A percentile compares a stretch with the other conserved stretches of the same genome.
Evolutionary conservation across 2,888 invertebrate species (phyloP).

Genomic region (Lochmaea capreae): DNA sequence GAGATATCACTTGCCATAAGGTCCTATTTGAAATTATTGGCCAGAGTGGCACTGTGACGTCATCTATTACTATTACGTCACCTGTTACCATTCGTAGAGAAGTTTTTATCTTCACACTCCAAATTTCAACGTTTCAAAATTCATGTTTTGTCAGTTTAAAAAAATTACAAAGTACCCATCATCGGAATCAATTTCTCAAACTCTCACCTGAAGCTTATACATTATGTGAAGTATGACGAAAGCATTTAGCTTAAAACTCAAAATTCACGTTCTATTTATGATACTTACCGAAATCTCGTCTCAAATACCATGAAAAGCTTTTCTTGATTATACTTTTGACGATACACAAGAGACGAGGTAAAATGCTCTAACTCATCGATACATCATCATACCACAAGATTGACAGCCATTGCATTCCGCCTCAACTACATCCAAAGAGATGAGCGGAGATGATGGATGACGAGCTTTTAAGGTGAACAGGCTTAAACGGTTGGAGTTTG

Average conservation of each 20-base stretch:
- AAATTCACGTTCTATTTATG: neutral
- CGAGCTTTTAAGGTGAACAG: constrained; percentile 15
- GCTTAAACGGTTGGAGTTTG: constrained; percentile 17
- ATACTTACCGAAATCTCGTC: neutral
- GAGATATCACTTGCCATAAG: too few relatives aligned
- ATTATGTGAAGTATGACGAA: neutral
- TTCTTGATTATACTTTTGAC: constrained; percentile 12
- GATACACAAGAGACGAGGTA: constrained; percentile 4
- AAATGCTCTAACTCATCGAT: constrained; percentile 20
- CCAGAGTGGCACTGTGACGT: too few relatives aligned
- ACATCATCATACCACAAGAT: constrained; percentile 17
- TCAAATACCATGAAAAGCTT: neutral
- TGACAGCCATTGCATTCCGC: constrained; percentile 24
- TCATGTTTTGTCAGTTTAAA: too few relatives aligned
- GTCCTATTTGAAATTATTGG: too few relatives aligned
- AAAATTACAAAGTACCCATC: too few relatives aligned
- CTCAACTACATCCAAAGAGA: constrained; percentile 5
- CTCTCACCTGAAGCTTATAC: too few relatives aligned
- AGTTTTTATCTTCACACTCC: too few relatives aligned
- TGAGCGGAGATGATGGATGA: constrained; percentile 16
- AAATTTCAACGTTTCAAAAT: too few relatives aligned
- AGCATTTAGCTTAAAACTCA: neutral
- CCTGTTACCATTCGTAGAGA: too few relatives aligned
- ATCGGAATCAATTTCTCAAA: too few relatives aligned
- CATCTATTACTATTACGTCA: too few relatives aligned